These are phyloP conservation scores for Spodoptera exigua DNA, from an alignment of 2,888 invertebrate species.

Conservation along the genomic window DNA sequence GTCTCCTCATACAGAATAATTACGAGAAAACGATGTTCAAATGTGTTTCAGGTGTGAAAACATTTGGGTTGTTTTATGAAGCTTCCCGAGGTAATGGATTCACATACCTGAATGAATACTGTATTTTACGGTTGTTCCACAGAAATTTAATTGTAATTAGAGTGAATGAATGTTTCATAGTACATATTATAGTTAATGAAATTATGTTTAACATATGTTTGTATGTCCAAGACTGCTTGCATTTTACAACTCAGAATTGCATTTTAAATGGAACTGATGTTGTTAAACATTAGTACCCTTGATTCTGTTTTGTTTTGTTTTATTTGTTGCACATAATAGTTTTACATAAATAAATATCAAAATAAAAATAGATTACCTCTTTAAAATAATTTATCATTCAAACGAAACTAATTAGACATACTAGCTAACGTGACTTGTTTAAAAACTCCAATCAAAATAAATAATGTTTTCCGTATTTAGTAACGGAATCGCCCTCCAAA, in stretches of 20 bases:
- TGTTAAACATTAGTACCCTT: too few species aligned
- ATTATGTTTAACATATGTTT: constrained; percentile 20
- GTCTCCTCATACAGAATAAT: constrained; percentile 53
- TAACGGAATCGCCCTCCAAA: constrained; percentile 16
- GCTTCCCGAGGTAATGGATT: constrained; percentile 53
- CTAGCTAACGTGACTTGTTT: too few species aligned
- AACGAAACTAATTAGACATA: too few species aligned
- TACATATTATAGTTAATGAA: constrained; percentile 35
- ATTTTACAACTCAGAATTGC: constrained; percentile 10
- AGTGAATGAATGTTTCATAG: constrained; percentile 38
- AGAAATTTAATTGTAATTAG: constrained; percentile 50
- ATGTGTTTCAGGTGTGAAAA: constrained; percentile 63
- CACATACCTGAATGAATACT: constrained; percentile 42
- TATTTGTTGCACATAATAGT: too few species aligned
- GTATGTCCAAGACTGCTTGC: neutral
- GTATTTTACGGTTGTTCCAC: constrained; percentile 37
- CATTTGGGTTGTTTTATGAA: constrained; percentile 61
- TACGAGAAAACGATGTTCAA: constrained; percentile 59
- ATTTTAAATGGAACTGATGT: too few species aligned
- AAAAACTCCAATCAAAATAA: too few species aligned
- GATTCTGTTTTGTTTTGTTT: too few species aligned
- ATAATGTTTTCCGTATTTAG: neutral
- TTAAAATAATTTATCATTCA: too few species aligned
- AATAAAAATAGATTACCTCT: too few species aligned
- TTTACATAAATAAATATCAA: too few species aligned